A percentile compares a stretch with the other conserved stretches of the same genome.
Conservation (phyloP, 2,888 invertebrate genomes). For the Auanema sp. region DNA sequence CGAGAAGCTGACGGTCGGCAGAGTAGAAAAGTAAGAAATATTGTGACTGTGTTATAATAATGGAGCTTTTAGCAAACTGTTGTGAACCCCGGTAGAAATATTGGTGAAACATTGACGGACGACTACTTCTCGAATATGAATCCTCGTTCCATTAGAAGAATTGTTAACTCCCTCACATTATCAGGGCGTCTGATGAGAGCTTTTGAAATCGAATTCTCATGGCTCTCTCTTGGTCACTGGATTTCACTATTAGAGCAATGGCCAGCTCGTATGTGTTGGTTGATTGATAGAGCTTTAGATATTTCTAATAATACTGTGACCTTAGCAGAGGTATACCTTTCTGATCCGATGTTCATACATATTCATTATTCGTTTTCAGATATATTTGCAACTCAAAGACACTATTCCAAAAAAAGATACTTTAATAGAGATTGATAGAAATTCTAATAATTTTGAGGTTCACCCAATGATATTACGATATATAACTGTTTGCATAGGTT, state of each 20-base stretch:
- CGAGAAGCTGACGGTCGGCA: conserved; percentile 36
- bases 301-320: conserved; percentile 74
- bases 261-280: conserved; percentile 96
- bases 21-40: conserved; percentile 25
- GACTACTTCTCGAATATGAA: conserved; percentile 99
- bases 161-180: conserved; percentile 60
- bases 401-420: conserved; percentile 51
- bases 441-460: conserved; percentile 50
- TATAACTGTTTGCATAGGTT: conserved; percentile 7
- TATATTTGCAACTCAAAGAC: conserved; percentile 82
- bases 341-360: neutral
- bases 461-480: too few species aligned
- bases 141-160: conserved; percentile 82
- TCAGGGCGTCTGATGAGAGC: conserved; percentile 90
- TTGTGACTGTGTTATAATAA: neutral
- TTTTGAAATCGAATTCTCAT: conserved; percentile 97
- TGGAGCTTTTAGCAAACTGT: neutral
- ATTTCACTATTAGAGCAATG: conserved; percentile 90
- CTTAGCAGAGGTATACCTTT: conserved; percentile 31
- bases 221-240: conserved; percentile 81
- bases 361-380: conserved; percentile 54
- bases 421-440: conserved; percentile 50
- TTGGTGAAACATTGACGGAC: conserved; percentile 74
- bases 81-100: conserved; percentile 7
- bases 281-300: conserved; percentile 79